A percentile compares a stretch with the other conserved stretches of the same genome.
Evolutionary conservation across 2,113 vertebrate species (phyloP).

Genomic region (Tachycineta bicolor): DNA sequence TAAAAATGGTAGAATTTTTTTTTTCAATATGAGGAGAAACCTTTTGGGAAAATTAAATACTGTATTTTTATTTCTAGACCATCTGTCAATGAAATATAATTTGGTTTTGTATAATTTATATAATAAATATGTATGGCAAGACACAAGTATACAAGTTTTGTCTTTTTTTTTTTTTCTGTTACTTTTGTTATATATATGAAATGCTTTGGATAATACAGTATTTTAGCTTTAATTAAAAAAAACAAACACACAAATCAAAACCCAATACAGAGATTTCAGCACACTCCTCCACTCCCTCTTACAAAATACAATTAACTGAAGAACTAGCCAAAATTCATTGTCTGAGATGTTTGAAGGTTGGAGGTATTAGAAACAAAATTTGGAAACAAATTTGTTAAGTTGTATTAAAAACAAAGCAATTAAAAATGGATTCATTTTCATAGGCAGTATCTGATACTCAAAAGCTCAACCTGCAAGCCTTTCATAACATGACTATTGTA

Average conservation of each 20-base stretch:
- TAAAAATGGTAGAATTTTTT: background rate
- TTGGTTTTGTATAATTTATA: background rate
- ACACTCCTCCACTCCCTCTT: background rate
- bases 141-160: background rate
- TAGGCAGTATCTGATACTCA: background rate
- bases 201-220: background rate
- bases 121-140: background rate
- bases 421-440: background rate
- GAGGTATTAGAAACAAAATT: background rate
- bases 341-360: background rate
- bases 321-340: background rate
- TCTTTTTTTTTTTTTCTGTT: background rate
- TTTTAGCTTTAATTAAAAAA: background rate
- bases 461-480: background rate
- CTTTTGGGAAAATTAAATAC: background rate
- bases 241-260: background rate
- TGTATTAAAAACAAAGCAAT: background rate
- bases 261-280: background rate
- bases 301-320: background rate
- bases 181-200: background rate
- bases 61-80: background rate
- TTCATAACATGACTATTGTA: background rate
- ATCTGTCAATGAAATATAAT: background rate
- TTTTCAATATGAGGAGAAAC: background rate
- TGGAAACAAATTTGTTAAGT: background rate